These are phyloP conservation scores for Colletes latitarsis DNA, from an alignment of 1,140 invertebrate genomes.

Conservation along the genomic window DNA sequence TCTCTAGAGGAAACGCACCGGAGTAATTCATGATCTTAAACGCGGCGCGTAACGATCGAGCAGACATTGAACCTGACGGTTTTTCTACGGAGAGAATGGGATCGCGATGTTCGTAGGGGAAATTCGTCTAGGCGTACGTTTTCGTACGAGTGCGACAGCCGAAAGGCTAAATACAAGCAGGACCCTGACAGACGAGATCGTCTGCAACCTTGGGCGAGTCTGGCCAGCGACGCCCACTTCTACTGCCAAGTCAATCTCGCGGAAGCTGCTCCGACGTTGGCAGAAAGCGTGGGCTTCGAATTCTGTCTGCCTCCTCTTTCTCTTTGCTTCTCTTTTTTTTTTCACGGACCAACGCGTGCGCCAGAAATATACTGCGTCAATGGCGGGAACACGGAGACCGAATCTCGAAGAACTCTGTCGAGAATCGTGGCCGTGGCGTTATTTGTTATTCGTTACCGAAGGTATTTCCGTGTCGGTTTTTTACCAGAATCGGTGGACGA, in stretches of 20 bases:
- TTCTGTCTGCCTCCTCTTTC: background rate
- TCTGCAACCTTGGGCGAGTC: slow-evolving; percentile 45
- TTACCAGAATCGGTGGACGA: too few relatives aligned
- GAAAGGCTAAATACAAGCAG: slow-evolving; percentile 24
- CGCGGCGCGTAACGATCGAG: too few relatives aligned
- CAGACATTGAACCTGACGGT: too few relatives aligned
- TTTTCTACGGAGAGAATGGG: too few relatives aligned
- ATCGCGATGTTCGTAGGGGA: too few relatives aligned
- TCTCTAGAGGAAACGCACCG: too few relatives aligned
- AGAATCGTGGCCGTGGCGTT: too few relatives aligned
- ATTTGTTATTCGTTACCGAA: too few relatives aligned
- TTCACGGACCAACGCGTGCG: background rate
- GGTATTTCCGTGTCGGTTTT: too few relatives aligned
- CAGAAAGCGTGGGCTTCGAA: slow-evolving; percentile 4
- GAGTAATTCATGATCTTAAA: too few relatives aligned
- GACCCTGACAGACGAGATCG: slow-evolving; percentile 39
- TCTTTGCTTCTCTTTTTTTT: background rate
- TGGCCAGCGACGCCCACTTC: slow-evolving; percentile 42
- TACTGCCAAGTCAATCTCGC: slow-evolving; percentile 34
- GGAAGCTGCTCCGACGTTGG: slow-evolving; percentile 36
- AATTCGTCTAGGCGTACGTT: too few relatives aligned
- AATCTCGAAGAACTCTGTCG: background rate
- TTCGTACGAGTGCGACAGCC: background rate
- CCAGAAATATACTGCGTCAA: slow-evolving; percentile 42
- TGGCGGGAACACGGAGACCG: too few relatives aligned